Conservation (phyloP, 2,888 invertebrate genomes). For the Diarsia rubi region DNA sequence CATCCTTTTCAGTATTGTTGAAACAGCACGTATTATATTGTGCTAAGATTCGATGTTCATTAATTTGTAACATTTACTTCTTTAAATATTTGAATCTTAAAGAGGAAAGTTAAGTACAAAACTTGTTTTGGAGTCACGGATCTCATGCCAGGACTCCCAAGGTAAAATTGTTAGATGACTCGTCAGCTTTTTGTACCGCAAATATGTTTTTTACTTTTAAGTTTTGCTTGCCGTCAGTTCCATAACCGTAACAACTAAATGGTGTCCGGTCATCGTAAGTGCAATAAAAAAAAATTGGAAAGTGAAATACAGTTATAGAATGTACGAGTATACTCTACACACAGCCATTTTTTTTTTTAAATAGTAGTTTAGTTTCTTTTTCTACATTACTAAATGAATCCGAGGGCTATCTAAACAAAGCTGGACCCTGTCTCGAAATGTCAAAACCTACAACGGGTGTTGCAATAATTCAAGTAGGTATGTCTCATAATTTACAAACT, state of each 20-base stretch:
- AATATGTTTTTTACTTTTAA: constrained; percentile 15
- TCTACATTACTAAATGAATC: background rate
- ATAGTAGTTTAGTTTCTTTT: background rate
- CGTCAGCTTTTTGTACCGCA: constrained; percentile 29
- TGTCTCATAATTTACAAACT: constrained; percentile 9
- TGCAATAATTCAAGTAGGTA: background rate
- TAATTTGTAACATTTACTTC: background rate
- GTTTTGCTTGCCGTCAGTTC: constrained; percentile 10
- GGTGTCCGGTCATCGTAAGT: background rate
- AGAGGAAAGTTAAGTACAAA: constrained; percentile 9
- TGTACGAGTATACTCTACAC: background rate
- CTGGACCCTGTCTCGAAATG: background rate
- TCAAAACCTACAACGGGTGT: background rate
- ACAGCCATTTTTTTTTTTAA: background rate
- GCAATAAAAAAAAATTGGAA: background rate
- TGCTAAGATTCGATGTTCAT: constrained; percentile 16
- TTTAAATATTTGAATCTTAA: constrained; percentile 9
- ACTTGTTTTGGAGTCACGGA: constrained; percentile 36
- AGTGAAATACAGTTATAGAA: background rate
- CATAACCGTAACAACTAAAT: constrained; percentile 9
- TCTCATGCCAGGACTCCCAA: constrained; percentile 10
- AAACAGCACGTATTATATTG: constrained; percentile 21
- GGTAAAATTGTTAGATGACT: constrained; percentile 27
- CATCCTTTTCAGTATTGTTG: constrained; percentile 28
- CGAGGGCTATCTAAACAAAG: background rate